phyloP scores from a whole-genome alignment of 2,888 invertebrate species.

The Steinernema carpocapsae region DNA sequence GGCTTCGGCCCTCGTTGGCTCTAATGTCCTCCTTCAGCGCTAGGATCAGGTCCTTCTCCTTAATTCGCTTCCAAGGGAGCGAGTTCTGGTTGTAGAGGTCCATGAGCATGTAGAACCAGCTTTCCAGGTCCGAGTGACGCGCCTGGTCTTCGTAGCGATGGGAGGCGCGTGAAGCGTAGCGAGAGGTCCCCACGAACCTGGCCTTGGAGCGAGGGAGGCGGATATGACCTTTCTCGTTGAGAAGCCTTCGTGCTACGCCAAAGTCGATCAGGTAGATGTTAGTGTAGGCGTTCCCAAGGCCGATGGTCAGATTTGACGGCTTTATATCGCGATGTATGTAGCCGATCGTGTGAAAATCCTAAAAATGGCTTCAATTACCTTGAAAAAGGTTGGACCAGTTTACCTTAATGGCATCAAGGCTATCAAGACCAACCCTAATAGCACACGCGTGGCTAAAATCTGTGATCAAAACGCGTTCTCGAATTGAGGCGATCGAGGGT shows the following conservation, averaged over 20 bases:
- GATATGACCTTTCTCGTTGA: neutral
- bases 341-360: slow-evolving; percentile 32
- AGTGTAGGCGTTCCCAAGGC: slow-evolving; percentile 43
- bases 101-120: slow-evolving; percentile 35
- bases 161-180: slow-evolving; percentile 7
- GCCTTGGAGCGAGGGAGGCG: neutral
- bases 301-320: slow-evolving; percentile 57
- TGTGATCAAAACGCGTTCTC: neutral
- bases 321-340: slow-evolving; percentile 51
- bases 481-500: slow-evolving; percentile 8
- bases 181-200: slow-evolving; percentile 12
- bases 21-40: slow-evolving; percentile 22
- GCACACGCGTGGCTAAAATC: slow-evolving; percentile 4
- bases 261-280: slow-evolving; percentile 60
- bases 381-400: neutral
- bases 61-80: slow-evolving; percentile 20
- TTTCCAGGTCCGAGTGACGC: slow-evolving; percentile 6
- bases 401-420: slow-evolving; percentile 5
- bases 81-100: slow-evolving; percentile 30
- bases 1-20: slow-evolving; percentile 10
- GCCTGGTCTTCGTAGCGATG: slow-evolving; percentile 25
- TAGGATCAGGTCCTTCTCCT: slow-evolving; percentile 7
- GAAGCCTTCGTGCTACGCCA: slow-evolving; percentile 54
- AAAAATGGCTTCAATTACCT: neutral
- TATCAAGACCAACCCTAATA: slow-evolving; percentile 11